Conservation (phyloP, 2,888 invertebrate species). For the Drosophila paranaensis region DNA sequence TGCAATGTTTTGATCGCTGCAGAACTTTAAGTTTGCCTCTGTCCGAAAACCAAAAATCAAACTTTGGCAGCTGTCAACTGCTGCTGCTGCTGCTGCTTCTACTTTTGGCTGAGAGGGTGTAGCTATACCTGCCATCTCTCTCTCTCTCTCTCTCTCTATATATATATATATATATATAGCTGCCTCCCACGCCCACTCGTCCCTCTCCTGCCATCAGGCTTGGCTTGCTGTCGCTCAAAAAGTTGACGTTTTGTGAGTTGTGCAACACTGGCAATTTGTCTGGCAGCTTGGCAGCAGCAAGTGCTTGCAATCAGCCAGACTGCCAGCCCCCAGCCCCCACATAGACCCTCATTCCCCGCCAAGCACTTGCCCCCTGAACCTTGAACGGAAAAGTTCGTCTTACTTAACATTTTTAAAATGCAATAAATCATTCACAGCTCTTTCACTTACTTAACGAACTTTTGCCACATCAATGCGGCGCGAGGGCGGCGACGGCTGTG, state of each 20-base stretch:
- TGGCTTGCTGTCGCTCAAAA: constrained; percentile 17
- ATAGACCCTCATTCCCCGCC: background rate
- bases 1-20: constrained; percentile 20
- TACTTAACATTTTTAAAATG: constrained; percentile 77
- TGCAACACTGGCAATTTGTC: constrained; percentile 51
- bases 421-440: constrained; percentile 80
- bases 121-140: background rate
- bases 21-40: constrained; percentile 62
- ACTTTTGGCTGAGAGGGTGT: background rate
- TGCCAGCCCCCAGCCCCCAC: background rate
- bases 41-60: constrained; percentile 53
- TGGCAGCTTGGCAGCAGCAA: constrained; percentile 38
- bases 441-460: constrained; percentile 81
- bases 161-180: constrained; percentile 1
- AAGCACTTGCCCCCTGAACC: constrained; percentile 22
- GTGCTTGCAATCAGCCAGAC: constrained; percentile 24
- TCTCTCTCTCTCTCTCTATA: background rate
- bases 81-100: constrained; percentile 2
- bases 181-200: background rate
- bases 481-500: background rate
- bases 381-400: constrained; percentile 45
- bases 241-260: constrained; percentile 35
- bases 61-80: constrained; percentile 63
- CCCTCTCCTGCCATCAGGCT: background rate
- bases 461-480: constrained; percentile 59